Evolutionary conservation across 2,113 vertebrate genomes (phyloP).

Genomic region (Prolemur simus): DNA sequence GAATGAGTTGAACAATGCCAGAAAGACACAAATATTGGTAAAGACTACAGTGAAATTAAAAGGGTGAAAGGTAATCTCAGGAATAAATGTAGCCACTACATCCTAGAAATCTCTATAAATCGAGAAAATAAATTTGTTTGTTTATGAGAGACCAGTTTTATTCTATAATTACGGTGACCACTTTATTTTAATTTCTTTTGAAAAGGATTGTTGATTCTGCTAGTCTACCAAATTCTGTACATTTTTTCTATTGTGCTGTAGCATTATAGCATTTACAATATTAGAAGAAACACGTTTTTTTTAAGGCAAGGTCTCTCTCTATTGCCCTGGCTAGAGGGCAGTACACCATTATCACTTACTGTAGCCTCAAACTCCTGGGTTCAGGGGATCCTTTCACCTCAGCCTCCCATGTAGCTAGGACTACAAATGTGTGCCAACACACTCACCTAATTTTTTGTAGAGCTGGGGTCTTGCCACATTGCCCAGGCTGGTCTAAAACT

Average conservation of each 20-base stretch:
- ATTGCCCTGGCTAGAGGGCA: too few relatives aligned
- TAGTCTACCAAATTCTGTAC: neutral
- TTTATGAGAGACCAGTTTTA: neutral
- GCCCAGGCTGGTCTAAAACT: too few relatives aligned
- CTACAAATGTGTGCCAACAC: too few relatives aligned
- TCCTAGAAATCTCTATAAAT: neutral
- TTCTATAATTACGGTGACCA: neutral
- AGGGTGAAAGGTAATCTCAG: neutral
- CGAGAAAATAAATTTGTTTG: too few relatives aligned
- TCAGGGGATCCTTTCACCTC: too few relatives aligned
- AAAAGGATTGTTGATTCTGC: neutral
- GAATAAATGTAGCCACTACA: neutral
- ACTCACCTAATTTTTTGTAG: too few relatives aligned
- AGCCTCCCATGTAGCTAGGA: too few relatives aligned
- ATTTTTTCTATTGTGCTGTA: neutral
- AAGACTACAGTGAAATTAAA: neutral
- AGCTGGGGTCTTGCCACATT: too few relatives aligned
- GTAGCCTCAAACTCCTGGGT: too few relatives aligned
- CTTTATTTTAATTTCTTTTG: neutral
- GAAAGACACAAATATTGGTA: neutral
- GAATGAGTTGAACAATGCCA: neutral
- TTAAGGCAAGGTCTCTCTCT: too few relatives aligned
- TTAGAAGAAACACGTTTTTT: neutral
- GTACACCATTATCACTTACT: too few relatives aligned
- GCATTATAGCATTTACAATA: neutral